Evolutionary conservation across 1,140 invertebrate species (phyloP), one percentile per base, ranked within the genome.

Genomic region (Geopemphigus sp.): DNA sequence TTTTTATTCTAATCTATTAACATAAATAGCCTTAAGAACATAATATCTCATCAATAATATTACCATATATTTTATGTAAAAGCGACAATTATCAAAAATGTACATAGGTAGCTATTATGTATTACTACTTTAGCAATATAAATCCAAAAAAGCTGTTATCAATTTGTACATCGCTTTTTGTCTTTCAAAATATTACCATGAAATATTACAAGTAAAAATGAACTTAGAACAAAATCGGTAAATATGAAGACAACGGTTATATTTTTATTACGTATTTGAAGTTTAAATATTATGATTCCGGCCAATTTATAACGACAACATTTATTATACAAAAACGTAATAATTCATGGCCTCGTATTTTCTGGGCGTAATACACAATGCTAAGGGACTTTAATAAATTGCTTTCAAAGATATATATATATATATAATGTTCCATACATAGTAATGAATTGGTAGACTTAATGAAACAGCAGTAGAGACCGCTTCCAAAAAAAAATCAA

Each of bases 311-410:
- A 63, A 78, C 39, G 57, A 61, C 74, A 26, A 78, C 74, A 61
- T 78, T 61, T 78, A 63, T 78, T 61, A 78, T 59, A 45, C 24
- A n/a, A 24, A 53, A 53, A 72, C 24, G 53, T 45, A 78, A 59
- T 76, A 76, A 78, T 63, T 78, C 56, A 63, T 26, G 22, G 56
- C 50, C 39, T 47, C 45, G 57, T 61, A 54, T 61, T 78, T 59
- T 39, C 57, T 78, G 56, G 56, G 56, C 74, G 56, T 78, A 54
- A 72, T 54, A 72, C 50, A 54, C 68, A 72, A 72, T 26, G 14
- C 54, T 57, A 39, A 74, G 22, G 54, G 72, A 76, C 72, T 32
- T 76, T 39, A 76, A 76, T 59, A 59, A 76, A 76, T 59, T 76
- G 54, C 72, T 76, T 59, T 76, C 39, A 29, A 50, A 76, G 72